These are phyloP conservation scores for Barypeithes pellucidus DNA, from an alignment of 2,888 invertebrate genomes.

Conservation along the genomic window DNA sequence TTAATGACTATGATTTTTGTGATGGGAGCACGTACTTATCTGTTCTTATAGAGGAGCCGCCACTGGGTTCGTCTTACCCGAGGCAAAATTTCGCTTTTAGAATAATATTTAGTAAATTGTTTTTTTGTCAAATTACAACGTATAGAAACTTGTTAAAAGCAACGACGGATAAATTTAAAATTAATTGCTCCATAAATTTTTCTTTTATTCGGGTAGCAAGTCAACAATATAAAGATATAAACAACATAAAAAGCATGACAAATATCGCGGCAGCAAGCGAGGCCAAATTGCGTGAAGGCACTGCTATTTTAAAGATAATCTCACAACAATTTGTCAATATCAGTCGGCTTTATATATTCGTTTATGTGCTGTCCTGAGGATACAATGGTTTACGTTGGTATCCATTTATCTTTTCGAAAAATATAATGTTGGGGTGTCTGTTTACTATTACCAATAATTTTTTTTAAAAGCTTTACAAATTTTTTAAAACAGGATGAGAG, in stretches of 20 bases:
- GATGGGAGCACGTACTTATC: no score
- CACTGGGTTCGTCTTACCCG: no score
- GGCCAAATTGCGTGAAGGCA: slow-evolving; percentile 4
- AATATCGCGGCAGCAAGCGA: not conserved
- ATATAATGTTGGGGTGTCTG: not conserved
- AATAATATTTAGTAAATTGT: no score
- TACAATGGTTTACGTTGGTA: not conserved
- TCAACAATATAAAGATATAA: not conserved
- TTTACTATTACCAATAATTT: not conserved
- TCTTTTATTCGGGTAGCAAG: not conserved
- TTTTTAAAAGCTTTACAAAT: not conserved
- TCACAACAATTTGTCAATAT: slow-evolving; percentile 19
- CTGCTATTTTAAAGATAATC: slow-evolving; percentile 10
- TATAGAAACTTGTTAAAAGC: not conserved
- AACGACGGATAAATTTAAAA: not conserved
- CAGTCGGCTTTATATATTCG: slow-evolving; percentile 1
- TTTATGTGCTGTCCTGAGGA: not conserved
- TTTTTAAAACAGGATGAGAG: no score
- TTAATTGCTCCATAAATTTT: not conserved
- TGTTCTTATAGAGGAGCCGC: no score
- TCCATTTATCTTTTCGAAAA: slow-evolving; percentile 4
- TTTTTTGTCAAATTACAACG: no score
- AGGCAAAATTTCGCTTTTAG: no score
- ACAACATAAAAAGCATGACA: not conserved
- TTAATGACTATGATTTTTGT: no score